Conservation (phyloP, 2,797 vertebrate species). For the Argya squamiceps region DNA sequence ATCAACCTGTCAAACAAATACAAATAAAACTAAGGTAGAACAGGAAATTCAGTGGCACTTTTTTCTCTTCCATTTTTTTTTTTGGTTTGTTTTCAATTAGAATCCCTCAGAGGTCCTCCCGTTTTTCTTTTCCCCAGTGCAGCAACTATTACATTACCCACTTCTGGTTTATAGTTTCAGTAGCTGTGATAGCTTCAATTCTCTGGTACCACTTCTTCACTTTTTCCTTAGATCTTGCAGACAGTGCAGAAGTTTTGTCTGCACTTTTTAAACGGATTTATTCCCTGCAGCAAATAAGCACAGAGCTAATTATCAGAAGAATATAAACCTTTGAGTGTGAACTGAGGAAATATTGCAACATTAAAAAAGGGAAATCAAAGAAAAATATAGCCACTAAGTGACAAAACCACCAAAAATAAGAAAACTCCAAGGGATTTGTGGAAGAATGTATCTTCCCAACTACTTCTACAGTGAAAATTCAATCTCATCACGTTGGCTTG, state of each 20-base stretch:
- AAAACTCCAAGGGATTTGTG: neutral
- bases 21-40: neutral
- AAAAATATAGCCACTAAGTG: neutral
- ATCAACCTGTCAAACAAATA: neutral
- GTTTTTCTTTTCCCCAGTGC: neutral
- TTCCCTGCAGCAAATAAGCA: neutral
- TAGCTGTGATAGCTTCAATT: neutral
- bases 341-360: neutral
- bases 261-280: neutral
- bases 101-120: neutral
- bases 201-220: neutral
- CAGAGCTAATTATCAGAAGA: neutral
- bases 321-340: neutral
- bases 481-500: neutral
- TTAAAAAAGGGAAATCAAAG: neutral
- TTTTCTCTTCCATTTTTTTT: neutral
- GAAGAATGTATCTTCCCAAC: rapidly evolving
- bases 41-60: neutral
- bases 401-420: neutral
- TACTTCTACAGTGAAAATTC: neutral
- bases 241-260: neutral
- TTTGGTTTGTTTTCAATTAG: neutral
- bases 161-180: neutral
- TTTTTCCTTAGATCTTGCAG: neutral
- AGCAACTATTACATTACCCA: neutral